These are phyloP conservation scores for Drosophila leontia DNA, from an alignment of 1,140 invertebrate species.

Conservation along the genomic window DNA sequence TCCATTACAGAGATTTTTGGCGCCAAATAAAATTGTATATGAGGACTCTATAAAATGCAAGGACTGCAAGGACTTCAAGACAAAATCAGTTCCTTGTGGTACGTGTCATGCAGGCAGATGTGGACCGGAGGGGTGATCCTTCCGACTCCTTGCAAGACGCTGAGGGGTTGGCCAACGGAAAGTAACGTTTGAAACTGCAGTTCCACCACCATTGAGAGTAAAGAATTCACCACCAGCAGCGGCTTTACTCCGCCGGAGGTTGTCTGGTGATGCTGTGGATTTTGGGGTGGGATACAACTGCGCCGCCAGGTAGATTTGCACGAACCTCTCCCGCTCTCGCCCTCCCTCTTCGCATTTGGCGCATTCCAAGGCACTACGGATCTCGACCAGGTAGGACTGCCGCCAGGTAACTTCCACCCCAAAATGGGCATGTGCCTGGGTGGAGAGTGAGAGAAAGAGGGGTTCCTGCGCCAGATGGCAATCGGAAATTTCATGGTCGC, in stretches of 20 bases:
- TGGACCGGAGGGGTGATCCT: conserved; percentile 14
- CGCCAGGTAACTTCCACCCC: conserved; percentile 63
- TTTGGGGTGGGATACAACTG: conserved; percentile 66
- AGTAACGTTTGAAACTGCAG: conserved; percentile 71
- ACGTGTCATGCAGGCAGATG: conserved; percentile 43
- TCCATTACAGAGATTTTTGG: conserved; percentile 44
- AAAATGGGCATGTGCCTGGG: conserved; percentile 58
- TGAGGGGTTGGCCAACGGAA: conserved; percentile 53
- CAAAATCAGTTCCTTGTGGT: conserved; percentile 46
- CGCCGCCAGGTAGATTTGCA: conserved; percentile 83
- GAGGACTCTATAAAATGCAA: neutral
- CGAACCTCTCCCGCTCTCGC: conserved; percentile 49
- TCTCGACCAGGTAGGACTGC: conserved; percentile 4
- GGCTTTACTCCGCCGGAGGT: conserved; percentile 28
- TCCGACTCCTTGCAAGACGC: conserved; percentile 44
- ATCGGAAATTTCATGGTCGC: conserved; percentile 64
- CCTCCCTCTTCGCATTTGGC: conserved; percentile 55
- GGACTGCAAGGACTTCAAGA: conserved; percentile 10
- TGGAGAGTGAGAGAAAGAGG: conserved; percentile 32
- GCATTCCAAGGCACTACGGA: conserved; percentile 73
- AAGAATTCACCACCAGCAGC: conserved; percentile 7
- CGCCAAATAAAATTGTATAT: conserved; percentile 28
- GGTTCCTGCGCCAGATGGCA: conserved; percentile 51
- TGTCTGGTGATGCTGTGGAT: conserved; percentile 59
- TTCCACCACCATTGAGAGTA: conserved; percentile 45